Evolutionary conservation across 2,113 vertebrate genomes (phyloP), one percentile per base, ranked within the genome.

Genomic region (Mobula hypostoma): DNA sequence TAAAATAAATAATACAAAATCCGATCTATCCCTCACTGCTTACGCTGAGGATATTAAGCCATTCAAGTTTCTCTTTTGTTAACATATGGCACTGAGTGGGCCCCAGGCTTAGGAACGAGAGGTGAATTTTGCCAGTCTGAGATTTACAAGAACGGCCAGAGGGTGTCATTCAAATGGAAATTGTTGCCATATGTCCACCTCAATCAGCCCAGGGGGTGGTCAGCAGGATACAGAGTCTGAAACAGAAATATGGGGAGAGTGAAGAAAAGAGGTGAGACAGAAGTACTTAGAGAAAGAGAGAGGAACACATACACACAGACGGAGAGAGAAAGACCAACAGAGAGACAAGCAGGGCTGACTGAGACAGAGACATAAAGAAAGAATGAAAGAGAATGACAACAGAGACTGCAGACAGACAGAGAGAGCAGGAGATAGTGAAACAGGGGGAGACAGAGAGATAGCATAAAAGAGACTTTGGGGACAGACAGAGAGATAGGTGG

Each of bases 111-210:
- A 48, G 88, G 94, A 94, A 95, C 92, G 83, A 94, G 94, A 95
- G 94, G 95, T 94, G 4, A 94, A 95, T 94, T 94, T 87, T 87
- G 19, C 85, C 85, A 88, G 88, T 72, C 78, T 79, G 93, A 94
- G 94, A 94, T 70, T 88, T 94, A 94, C 76, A 94, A 95, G 95
- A 95, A 95, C 87, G 94, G 91, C 94, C 90, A 95, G 94, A 96
- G 94, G 94, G 95, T 94, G 92, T 94, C 94, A 94, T 95, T 95
- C 94, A 94, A 83, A 78, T 58, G 90, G 95, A 95, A 95, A 95
- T 94, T 70, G 61, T 94, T 95, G 94, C 94, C 95, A 95, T 94
- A 94, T 91, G 94, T 94, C 94, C 94, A 90, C 68, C 24, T 40
- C 90, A 94, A 78, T 92, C 94, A 94, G 94, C 2, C 90, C 70